phyloP scores from a whole-genome alignment of 2,113 vertebrate species.

The Muntiacus reevesi region DNA sequence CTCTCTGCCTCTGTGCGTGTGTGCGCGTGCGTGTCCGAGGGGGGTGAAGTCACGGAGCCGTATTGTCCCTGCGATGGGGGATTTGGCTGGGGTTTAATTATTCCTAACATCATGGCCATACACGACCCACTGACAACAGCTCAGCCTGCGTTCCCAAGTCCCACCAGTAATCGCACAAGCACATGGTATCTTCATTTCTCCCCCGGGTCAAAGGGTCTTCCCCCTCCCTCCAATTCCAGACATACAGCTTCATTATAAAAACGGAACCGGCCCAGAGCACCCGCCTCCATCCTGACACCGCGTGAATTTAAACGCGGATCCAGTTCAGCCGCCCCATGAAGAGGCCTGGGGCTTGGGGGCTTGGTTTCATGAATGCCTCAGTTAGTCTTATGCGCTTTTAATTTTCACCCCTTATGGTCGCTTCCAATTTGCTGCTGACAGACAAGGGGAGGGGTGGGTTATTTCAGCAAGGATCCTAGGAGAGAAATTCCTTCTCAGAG shows the following conservation, averaged over 20 bases:
- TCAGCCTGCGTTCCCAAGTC: slow-evolving; percentile 21
- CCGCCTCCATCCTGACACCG: background rate
- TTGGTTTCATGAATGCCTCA: background rate
- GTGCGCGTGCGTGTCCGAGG: fast-evolving
- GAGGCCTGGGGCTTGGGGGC: background rate
- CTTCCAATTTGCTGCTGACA: slow-evolving; percentile 12
- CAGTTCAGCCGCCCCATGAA: background rate
- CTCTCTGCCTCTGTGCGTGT: background rate
- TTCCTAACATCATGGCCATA: slow-evolving; percentile 22
- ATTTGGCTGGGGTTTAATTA: slow-evolving; percentile 64
- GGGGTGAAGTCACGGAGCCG: background rate
- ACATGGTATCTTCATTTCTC: background rate
- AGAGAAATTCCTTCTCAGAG: background rate
- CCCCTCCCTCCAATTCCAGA: background rate
- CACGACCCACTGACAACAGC: slow-evolving; percentile 49
- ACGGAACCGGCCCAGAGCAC: background rate
- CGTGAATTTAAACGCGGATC: slow-evolving; percentile 50
- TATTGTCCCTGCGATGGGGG: background rate
- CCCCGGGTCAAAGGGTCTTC: slow-evolving; percentile 23
- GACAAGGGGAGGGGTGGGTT: background rate
- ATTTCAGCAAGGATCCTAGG: background rate
- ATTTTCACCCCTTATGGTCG: background rate
- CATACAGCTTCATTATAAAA: slow-evolving; percentile 54
- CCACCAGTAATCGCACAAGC: slow-evolving; percentile 36
- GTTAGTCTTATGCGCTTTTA: slow-evolving; percentile 16